Evolutionary conservation across 2,113 vertebrate species (phyloP).

Genomic region (Syrmaticus mikado): DNA sequence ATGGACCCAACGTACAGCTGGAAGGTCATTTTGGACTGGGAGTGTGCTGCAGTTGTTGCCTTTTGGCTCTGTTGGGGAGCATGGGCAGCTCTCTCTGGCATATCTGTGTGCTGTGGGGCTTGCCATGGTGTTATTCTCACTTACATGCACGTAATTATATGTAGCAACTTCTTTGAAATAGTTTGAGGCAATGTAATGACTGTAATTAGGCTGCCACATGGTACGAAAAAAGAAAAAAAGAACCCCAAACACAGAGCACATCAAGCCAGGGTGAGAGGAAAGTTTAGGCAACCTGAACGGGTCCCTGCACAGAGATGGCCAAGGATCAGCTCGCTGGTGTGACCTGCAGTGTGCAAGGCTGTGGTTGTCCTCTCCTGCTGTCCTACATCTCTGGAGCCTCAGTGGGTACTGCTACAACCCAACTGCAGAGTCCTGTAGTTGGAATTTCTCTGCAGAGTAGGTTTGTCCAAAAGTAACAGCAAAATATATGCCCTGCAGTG

Average conservation of each 20-base stretch:
- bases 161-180: slow-evolving; percentile 21
- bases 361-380: neutral
- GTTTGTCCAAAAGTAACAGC: neutral
- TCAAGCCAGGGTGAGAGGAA: neutral
- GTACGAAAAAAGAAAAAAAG: neutral
- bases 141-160: neutral
- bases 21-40: neutral
- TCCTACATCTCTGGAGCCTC: accelerated
- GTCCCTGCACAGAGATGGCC: neutral
- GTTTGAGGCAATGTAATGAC: slow-evolving; percentile 19
- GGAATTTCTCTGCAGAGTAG: neutral
- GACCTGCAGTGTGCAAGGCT: accelerated
- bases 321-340: neutral
- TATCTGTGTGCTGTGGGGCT: neutral
- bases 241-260: neutral
- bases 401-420: neutral
- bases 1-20: neutral
- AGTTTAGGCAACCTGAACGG: neutral
- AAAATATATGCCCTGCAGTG: neutral
- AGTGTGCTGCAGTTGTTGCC: neutral
- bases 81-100: neutral
- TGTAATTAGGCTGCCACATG: slow-evolving; percentile 52
- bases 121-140: slow-evolving; percentile 1
- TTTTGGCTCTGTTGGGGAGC: neutral
- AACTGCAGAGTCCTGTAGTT: neutral